Conservation (phyloP, 37 sponge, comb jelly and placozoan genomes). For the Crambe crambe region DNA sequence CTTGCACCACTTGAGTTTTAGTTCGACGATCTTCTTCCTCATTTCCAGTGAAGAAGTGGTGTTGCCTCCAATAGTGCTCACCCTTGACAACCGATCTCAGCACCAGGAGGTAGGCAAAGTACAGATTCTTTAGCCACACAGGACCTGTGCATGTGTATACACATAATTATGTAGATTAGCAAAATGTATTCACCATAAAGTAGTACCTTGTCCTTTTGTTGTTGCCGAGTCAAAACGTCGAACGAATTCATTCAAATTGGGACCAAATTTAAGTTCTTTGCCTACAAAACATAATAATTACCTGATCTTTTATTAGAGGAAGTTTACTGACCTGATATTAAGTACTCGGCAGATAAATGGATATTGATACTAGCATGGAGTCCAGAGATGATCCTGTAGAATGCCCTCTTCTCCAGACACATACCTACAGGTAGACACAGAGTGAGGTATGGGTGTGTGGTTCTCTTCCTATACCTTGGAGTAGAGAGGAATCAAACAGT, state of each 20-base stretch:
- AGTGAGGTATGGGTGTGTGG: background rate
- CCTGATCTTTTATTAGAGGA: too few relatives aligned
- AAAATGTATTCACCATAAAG: background rate
- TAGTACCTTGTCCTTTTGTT: conserved; percentile 87
- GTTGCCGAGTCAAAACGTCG: conserved; percentile 79
- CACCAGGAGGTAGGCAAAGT: conserved; percentile 91
- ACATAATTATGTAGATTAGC: background rate
- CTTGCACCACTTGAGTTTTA: conserved; percentile 49
- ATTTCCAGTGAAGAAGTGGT: conserved; percentile 89
- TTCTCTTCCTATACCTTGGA: conserved; percentile 29
- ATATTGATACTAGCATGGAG: conserved; percentile 96
- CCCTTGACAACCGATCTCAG: conserved; percentile 90
- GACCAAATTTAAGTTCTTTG: conserved; percentile 64
- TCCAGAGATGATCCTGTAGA: conserved; percentile 92
- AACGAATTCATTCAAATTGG: conserved; percentile 90
- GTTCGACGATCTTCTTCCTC: conserved; percentile 46
- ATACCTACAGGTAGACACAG: conserved; percentile 44
- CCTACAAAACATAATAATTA: too few relatives aligned
- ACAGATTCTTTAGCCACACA: conserved; percentile 93
- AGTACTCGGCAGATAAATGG: conserved; percentile 87
- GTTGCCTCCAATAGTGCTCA: conserved; percentile 52
- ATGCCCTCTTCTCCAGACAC: conserved; percentile 97
- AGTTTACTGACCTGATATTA: conserved; percentile 15
- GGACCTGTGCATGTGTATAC: conserved; percentile 63
- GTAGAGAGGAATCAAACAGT: conserved; percentile 27